Evolutionary conservation across 2,888 invertebrate species (phyloP).

Genomic region (Dioctria linearis): DNA sequence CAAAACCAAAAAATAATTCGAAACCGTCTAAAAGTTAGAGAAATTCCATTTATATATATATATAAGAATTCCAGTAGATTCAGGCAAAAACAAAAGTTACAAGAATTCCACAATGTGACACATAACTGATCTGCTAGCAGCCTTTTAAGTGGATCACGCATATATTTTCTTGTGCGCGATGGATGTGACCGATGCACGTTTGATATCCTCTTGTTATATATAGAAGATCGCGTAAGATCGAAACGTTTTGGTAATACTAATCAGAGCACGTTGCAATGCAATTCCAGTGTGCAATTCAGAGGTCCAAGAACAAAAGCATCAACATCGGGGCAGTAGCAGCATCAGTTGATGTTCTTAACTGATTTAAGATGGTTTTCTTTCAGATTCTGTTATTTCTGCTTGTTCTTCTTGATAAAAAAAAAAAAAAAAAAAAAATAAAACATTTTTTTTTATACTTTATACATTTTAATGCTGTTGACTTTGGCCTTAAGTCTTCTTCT

Average conservation of each 20-base stretch:
- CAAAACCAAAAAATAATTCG: neutral
- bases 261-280: constrained; percentile 49
- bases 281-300: neutral
- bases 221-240: constrained; percentile 56
- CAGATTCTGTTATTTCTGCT: constrained; percentile 18
- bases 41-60: constrained; percentile 41
- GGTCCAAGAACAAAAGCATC: constrained; percentile 44
- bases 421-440: no score
- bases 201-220: constrained; percentile 23
- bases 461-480: constrained; percentile 39
- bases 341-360: constrained; percentile 50
- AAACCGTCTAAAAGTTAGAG: constrained; percentile 43
- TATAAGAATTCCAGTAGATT: constrained; percentile 14
- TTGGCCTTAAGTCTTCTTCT: constrained; percentile 9
- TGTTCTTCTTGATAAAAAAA: constrained; percentile 21
- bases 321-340: neutral
- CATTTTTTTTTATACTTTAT: constrained; percentile 40
- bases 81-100: constrained; percentile 37
- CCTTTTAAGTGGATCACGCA: constrained; percentile 45
- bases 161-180: constrained; percentile 39
- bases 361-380: constrained; percentile 51
- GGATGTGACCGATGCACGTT: constrained; percentile 35
- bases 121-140: constrained; percentile 48
- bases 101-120: constrained; percentile 53
- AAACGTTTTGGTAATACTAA: constrained; percentile 56